A percentile compares a stretch with the other conserved stretches of the same genome.
phyloP scores from a whole-genome alignment of 2,888 invertebrate genomes.

The Agelastica alni region DNA sequence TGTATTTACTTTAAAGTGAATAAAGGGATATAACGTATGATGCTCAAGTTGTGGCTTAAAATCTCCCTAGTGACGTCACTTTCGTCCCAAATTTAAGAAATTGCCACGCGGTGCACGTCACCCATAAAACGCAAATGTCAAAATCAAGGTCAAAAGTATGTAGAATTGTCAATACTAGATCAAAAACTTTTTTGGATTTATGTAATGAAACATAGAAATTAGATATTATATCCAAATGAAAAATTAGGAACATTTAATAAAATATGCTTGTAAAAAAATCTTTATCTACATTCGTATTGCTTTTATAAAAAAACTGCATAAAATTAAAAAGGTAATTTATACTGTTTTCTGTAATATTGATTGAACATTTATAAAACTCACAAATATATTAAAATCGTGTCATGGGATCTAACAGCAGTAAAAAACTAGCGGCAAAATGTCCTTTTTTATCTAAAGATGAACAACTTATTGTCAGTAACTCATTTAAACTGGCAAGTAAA shows the following conservation, averaged over 20 bases:
- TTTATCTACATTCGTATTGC: neutral
- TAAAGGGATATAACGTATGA: too few species aligned
- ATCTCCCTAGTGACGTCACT: too few species aligned
- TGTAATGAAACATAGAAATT: neutral
- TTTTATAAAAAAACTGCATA: constrained; percentile 1
- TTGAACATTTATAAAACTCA: constrained; percentile 5
- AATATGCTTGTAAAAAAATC: neutral
- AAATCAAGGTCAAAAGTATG: neutral
- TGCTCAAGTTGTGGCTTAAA: too few species aligned
- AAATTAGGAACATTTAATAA: constrained; percentile 1
- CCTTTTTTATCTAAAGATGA: constrained; percentile 67
- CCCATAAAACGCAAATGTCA: too few species aligned
- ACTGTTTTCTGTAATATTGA: constrained; percentile 10
- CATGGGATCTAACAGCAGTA: constrained; percentile 64
- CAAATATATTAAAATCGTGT: constrained; percentile 2
- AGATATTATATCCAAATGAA: neutral
- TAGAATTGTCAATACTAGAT: neutral
- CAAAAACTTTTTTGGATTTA: neutral
- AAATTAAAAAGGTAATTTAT: constrained; percentile 6
- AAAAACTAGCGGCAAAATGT: constrained; percentile 68
- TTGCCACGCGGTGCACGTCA: too few species aligned
- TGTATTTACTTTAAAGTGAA: too few species aligned
- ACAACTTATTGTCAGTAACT: constrained; percentile 65
- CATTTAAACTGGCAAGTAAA: constrained; percentile 66
- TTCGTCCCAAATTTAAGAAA: too few species aligned